Percentiles rank a stretch among this genome's conserved stretches.
Conservation (phyloP, 2,797 vertebrate species). For the Pteropus rufus region DNA sequence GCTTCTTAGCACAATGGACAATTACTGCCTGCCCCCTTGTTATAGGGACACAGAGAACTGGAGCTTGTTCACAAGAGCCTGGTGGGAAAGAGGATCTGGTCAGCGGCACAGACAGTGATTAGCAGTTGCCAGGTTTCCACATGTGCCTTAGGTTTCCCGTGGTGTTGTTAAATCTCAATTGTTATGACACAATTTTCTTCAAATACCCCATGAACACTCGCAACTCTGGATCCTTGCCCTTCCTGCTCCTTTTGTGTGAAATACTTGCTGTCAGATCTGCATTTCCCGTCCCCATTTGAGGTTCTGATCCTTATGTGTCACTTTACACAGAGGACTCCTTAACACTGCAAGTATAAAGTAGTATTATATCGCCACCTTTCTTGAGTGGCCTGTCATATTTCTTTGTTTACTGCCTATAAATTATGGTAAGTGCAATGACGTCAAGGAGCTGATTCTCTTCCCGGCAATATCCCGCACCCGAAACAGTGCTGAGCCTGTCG, state of each 20-base stretch:
- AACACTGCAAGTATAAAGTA: neutral
- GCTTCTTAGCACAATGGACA: too few relatives aligned
- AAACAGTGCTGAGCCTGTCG: neutral
- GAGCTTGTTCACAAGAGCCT: neutral
- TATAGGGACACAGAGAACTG: neutral
- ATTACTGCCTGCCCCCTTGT: neutral
- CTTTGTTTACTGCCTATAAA: neutral
- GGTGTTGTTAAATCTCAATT: neutral
- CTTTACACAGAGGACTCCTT: too few relatives aligned
- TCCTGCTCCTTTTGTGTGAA: neutral
- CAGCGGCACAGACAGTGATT: rapidly evolving
- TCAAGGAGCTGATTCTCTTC: neutral
- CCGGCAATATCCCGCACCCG: too few relatives aligned
- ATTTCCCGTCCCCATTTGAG: too few relatives aligned
- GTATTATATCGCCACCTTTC: neutral
- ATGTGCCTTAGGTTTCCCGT: neutral
- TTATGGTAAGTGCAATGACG: neutral
- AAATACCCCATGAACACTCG: neutral
- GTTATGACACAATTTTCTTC: too few relatives aligned
- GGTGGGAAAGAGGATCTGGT: rapidly evolving
- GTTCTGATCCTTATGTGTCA: too few relatives aligned
- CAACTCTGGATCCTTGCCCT: neutral
- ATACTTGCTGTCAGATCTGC: too few relatives aligned
- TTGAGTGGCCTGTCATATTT: neutral
- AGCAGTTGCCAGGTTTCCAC: neutral